These are phyloP conservation scores for Alviniconcha strummeri DNA, from an alignment of 2,888 invertebrate genomes.

Conservation along the genomic window DNA sequence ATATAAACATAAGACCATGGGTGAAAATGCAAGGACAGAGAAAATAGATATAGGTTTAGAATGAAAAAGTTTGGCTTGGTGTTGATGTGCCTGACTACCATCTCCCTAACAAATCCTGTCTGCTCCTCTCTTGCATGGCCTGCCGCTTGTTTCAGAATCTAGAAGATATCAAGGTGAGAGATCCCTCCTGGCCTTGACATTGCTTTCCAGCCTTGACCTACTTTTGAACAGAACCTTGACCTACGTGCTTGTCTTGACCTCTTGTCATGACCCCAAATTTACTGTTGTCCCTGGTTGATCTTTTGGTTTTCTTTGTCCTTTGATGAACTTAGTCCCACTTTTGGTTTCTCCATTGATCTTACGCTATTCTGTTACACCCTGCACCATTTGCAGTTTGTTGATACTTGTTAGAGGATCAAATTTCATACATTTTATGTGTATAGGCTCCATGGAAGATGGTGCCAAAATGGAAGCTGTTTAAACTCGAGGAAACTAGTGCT, in stretches of 20 bases:
- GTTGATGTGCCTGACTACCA: background rate
- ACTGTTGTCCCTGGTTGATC: background rate
- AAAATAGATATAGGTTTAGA: no score
- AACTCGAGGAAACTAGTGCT: no score
- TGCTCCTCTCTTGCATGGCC: constrained; percentile 40
- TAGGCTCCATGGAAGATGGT: no score
- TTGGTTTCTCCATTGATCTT: no score
- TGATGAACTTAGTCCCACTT: no score
- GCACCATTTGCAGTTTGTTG: no score
- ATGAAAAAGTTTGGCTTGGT: background rate
- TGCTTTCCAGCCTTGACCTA: constrained; percentile 13
- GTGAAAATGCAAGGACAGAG: no score
- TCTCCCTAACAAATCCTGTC: constrained; percentile 9
- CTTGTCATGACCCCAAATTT: background rate
- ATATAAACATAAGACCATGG: no score
- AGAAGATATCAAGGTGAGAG: constrained; percentile 47
- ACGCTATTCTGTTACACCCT: no score
- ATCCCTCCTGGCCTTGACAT: constrained; percentile 7
- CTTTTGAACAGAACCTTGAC: background rate
- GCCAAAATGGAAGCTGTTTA: no score
- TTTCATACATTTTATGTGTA: no score
- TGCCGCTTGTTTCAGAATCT: constrained; percentile 45
- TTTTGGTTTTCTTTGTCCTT: background rate
- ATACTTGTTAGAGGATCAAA: no score
- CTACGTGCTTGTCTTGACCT: constrained; percentile 3